Evolutionary conservation across 2,888 invertebrate species (phyloP), one percentile per base, ranked within the genome.

Genomic region (Deroplatys truncata): DNA sequence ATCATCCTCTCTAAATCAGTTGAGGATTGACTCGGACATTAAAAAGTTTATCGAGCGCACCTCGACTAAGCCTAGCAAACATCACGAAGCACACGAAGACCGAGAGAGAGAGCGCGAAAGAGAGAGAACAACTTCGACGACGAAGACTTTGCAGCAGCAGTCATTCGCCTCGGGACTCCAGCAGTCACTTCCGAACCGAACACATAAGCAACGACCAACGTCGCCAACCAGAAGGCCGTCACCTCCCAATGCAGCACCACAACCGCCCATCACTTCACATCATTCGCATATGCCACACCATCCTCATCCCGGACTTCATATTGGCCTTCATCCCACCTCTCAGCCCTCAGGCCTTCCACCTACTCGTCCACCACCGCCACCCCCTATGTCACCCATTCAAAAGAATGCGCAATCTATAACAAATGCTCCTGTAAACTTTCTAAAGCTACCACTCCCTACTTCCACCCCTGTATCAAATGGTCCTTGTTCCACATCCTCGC

Each of bases 221-320:
- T 96, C 96, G 93, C 96, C 96, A 91, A 96, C 95, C 93, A 95
- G 96, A 92, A 94, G 96, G 93, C 95, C 95, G 92, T 96, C 96
- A 93, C 95, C 96, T 91, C 91, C 90, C 16, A 86, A 88, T n/a
- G 89, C 91, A 28, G 72, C 86, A 89, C 91, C 56, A 91, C 90
- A 83, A 88, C 89, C 83, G 88, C 91, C 85, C 89, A 91, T 87
- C 91, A 90, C 84, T 90, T 91, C 87, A 91, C 93, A 93, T 86
- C 93, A 93, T 89, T 92, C 93, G 89, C 92, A 89, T 86, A 91
- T 88, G 84, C 90, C n/a, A 90, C 91, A 88, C 89, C 92, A 88
- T 72, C 90, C 82, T n/a, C 91, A 28, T 82, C 91, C 90, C 93
- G 85, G 82, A 90, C 86, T 84, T 20, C 89, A 89, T 28, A 72